Percentiles rank a stretch among this genome's conserved stretches.
These are phyloP conservation scores for Aporrectodea caliginosa DNA, from an alignment of 1,140 invertebrate species.

Conservation along the genomic window DNA sequence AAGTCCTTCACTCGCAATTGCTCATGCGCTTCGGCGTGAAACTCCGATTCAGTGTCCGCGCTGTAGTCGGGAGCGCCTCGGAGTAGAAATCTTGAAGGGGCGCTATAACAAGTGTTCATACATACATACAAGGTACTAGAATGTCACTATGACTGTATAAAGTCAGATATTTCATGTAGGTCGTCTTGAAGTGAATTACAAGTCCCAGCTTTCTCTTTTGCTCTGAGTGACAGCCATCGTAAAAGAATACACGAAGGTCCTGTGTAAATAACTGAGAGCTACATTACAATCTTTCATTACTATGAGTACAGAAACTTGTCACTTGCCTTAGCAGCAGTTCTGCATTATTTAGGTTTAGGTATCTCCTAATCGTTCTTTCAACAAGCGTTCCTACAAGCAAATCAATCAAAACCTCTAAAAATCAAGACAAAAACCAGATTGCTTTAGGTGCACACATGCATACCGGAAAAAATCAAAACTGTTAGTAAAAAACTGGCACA, in stretches of 20 bases:
- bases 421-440: background rate
- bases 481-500: background rate
- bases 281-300: background rate
- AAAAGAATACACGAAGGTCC: background rate
- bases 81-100: no score
- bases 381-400: conserved; percentile 45
- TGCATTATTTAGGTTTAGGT: conserved; percentile 78
- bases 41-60: no score
- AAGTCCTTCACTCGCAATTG: no score
- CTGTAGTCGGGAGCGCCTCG: no score
- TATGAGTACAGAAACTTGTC: background rate
- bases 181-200: background rate
- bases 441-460: background rate
- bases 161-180: background rate
- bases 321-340: conserved; percentile 65
- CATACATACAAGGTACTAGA: no score
- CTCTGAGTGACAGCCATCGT: background rate
- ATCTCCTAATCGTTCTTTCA: conserved; percentile 67
- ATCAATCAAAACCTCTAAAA: conserved; percentile 6
- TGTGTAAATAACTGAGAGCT: background rate
- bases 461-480: background rate
- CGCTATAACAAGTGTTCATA: no score
- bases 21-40: no score
- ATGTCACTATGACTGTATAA: conserved; percentile 19
- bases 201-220: background rate